A percentile compares a stretch with the other conserved stretches of the same genome.
Conservation (phyloP, 1,140 invertebrate species). For the Alviniconcha marisindica region DNA sequence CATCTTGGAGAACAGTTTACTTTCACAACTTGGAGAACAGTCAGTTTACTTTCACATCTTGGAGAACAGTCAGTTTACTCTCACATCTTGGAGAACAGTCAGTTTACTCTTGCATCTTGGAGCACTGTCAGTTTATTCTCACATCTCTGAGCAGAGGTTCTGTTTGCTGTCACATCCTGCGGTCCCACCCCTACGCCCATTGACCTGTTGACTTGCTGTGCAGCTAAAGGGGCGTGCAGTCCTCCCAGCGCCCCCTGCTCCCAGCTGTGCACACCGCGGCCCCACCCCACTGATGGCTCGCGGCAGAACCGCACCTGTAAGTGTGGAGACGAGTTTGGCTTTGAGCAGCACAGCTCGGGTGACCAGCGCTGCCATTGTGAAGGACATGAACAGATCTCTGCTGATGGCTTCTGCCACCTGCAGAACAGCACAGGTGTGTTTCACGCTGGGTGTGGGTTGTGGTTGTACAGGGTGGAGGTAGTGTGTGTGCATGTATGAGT, state of each 20-base stretch:
- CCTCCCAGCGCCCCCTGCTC: constrained; percentile 50
- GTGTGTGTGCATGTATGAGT: neutral
- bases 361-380: constrained; percentile 61
- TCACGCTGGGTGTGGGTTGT: neutral
- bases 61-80: no score
- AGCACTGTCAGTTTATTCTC: no score
- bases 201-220: constrained; percentile 4
- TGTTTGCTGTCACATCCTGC: neutral
- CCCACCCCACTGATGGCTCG: neutral
- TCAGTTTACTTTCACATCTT: no score
- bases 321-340: constrained; percentile 53
- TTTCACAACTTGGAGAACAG: no score
- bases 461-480: neutral
- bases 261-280: constrained; percentile 61
- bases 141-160: neutral
- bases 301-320: constrained; percentile 58
- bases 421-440: neutral
- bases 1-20: no score
- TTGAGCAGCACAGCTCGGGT: neutral
- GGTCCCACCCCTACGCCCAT: neutral
- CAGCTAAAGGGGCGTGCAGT: constrained; percentile 50
- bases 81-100: no score
- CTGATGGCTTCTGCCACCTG: neutral
- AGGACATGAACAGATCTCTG: constrained; percentile 29
- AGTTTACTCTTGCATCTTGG: no score